Conservation (phyloP, 2,888 invertebrate genomes). For the Callinectes sapidus region DNA sequence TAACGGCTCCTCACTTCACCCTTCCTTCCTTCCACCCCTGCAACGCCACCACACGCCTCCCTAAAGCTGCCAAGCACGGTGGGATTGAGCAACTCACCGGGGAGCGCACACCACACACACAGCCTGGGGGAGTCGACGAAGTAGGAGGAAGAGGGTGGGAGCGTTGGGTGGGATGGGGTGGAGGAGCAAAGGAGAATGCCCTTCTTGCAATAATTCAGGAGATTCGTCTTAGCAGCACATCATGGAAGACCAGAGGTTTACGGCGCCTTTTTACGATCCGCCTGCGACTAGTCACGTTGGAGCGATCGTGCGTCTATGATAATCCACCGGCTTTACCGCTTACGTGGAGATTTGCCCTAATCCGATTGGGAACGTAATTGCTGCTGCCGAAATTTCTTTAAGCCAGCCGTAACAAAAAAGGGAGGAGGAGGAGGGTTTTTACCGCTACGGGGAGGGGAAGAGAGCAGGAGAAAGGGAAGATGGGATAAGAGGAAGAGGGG, state of each 20-base stretch:
- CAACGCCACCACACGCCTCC: background rate
- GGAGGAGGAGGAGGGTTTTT: constrained; percentile 34
- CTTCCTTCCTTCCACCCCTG: constrained; percentile 27
- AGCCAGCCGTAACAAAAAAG: constrained; percentile 54
- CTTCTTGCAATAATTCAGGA: constrained; percentile 42
- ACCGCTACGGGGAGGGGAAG: background rate
- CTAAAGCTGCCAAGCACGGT: background rate
- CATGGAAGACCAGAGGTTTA: constrained; percentile 48
- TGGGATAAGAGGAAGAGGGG: constrained; percentile 24
- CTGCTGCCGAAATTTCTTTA: constrained; percentile 65
- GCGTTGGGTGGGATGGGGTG: background rate
- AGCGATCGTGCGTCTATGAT: constrained; percentile 68
- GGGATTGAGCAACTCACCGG: background rate
- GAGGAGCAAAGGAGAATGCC: background rate
- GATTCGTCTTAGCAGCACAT: constrained; percentile 5
- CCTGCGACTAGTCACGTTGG: constrained; percentile 51
- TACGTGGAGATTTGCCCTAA: constrained; percentile 67
- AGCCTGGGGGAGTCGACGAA: background rate
- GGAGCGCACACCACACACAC: background rate
- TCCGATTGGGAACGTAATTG: constrained; percentile 69
- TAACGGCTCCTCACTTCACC: background rate
- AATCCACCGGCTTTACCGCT: constrained; percentile 68
- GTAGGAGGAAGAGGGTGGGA: background rate
- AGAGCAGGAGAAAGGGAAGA: constrained; percentile 3
- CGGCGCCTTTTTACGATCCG: constrained; percentile 46